A percentile compares a stretch with the other conserved stretches of the same genome.
phyloP scores from a whole-genome alignment of 1,140 invertebrate species.

The Brevipalpus yothersi region DNA sequence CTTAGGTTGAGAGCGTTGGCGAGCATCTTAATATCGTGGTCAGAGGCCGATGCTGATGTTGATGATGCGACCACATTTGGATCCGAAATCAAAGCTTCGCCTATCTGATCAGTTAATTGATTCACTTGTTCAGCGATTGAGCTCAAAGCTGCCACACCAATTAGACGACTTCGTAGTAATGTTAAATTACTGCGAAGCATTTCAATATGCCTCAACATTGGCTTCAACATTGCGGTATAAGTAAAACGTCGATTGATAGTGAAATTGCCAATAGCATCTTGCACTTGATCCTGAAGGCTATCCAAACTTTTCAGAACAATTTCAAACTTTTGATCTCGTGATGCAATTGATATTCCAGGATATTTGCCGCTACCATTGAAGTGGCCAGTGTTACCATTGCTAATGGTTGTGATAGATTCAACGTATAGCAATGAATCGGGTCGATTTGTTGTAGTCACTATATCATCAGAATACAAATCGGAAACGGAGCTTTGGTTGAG shows the following conservation, averaged over 20 bases:
- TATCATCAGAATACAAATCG: too few relatives aligned
- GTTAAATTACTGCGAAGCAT: conserved; percentile 2
- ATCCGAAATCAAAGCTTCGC: conserved; percentile 1
- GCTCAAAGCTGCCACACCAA: conserved; percentile 2
- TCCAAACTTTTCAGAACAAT: neutral
- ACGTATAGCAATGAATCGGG: too few relatives aligned
- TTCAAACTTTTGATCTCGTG: conserved; percentile 4
- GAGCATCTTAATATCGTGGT: neutral
- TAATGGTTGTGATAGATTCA: too few relatives aligned
- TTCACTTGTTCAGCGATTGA: conserved; percentile 2
- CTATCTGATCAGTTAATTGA: conserved; percentile 1
- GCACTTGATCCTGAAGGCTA: neutral
- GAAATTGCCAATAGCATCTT: conserved; percentile 1
- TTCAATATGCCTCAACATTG: conserved; percentile 1
- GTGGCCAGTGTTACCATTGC: too few relatives aligned
- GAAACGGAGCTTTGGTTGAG: too few relatives aligned
- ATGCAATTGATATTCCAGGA: neutral
- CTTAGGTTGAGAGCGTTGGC: neutral
- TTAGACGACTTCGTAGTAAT: conserved; percentile 1
- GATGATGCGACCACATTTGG: neutral
- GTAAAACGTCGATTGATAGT: conserved; percentile 2
- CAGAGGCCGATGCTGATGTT: neutral
- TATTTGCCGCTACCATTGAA: too few relatives aligned
- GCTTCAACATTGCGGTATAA: conserved; percentile 1
- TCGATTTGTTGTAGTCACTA: too few relatives aligned